A percentile compares a stretch with the other conserved stretches of the same genome.
phyloP scores from a whole-genome alignment of 2,797 vertebrate species.

The Kryptolebias ocellatus region DNA sequence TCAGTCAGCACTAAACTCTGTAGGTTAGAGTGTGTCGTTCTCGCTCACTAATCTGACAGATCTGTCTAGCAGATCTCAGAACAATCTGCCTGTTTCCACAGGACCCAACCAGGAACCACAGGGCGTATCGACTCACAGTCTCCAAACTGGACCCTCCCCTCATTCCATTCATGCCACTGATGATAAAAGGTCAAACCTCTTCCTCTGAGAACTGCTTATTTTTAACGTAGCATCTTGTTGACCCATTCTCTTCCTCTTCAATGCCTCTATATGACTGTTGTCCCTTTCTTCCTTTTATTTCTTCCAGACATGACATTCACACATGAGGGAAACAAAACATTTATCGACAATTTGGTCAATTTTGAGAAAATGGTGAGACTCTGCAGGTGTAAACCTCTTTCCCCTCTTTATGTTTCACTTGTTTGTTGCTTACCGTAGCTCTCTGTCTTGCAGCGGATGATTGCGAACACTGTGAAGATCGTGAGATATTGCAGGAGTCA shows the following conservation, averaged over 20 bases:
- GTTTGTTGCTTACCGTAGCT: slow-evolving; percentile 32
- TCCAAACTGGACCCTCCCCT: slow-evolving; percentile 94
- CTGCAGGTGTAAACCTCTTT: slow-evolving; percentile 12
- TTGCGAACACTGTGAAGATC: slow-evolving; percentile 93
- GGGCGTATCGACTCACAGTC: slow-evolving; percentile 92
- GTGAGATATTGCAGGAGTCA: slow-evolving; percentile 93
- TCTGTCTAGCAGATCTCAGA: slow-evolving; percentile 54
- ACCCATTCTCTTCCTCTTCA: slow-evolving; percentile 5
- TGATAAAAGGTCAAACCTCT: slow-evolving; percentile 93
- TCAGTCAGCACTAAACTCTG: no score
- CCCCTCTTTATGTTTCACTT: slow-evolving; percentile 2
- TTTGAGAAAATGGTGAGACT: slow-evolving; percentile 99
- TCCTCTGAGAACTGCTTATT: slow-evolving; percentile 14
- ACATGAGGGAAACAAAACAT: slow-evolving; percentile 98
- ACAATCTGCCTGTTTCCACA: slow-evolving; percentile 74
- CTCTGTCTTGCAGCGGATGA: slow-evolving; percentile 91
- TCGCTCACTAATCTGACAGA: slow-evolving; percentile 32
- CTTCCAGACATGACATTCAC: slow-evolving; percentile 96
- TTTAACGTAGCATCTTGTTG: not conserved
- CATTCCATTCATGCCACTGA: slow-evolving; percentile 98
- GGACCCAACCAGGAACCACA: slow-evolving; percentile 98
- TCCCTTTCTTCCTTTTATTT: slow-evolving; percentile 9
- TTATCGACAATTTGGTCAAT: slow-evolving; percentile 95
- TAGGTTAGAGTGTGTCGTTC: no score
- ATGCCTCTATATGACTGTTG: slow-evolving; percentile 10